phyloP scores from a whole-genome alignment of 2,888 invertebrate species.

The Drosophila eohydei region DNA sequence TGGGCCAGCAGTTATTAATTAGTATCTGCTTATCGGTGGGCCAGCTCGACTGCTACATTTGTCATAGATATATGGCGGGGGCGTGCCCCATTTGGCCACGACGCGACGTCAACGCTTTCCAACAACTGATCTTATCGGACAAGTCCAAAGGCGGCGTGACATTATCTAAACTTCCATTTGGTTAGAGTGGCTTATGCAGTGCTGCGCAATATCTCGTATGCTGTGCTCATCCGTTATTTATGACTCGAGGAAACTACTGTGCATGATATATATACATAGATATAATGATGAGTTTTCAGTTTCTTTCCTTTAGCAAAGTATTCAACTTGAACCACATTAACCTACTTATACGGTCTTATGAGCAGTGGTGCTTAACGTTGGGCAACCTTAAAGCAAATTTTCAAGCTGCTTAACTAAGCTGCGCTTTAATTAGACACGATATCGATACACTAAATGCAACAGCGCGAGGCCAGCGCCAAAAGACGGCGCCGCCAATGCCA shows the following conservation, averaged over 20 bases:
- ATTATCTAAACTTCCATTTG: constrained; percentile 62
- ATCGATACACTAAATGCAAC: constrained; percentile 58
- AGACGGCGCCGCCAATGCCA: constrained; percentile 49
- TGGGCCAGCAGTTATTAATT: constrained; percentile 65
- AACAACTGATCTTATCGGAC: constrained; percentile 61
- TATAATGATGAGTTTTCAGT: constrained; percentile 6
- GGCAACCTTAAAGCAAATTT: constrained; percentile 9
- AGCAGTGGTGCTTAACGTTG: constrained; percentile 10
- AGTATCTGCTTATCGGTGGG: constrained; percentile 75
- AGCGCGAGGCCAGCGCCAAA: constrained; percentile 21
- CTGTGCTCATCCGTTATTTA: constrained; percentile 70
- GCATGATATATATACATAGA: constrained; percentile 1
- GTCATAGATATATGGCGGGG: constrained; percentile 66
- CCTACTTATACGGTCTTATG: constrained; percentile 22
- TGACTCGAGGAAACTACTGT: constrained; percentile 33
- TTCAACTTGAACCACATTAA: constrained; percentile 22
- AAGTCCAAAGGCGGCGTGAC: constrained; percentile 53
- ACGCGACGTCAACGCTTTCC: constrained; percentile 43
- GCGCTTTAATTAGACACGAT: constrained; percentile 73
- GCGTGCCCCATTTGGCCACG: constrained; percentile 42
- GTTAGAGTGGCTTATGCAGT: constrained; percentile 28
- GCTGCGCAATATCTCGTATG: constrained; percentile 48
- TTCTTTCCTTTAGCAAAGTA: background rate
- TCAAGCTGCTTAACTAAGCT: constrained; percentile 26
- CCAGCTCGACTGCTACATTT: constrained; percentile 65